These are phyloP conservation scores for Cylas formicarius DNA, from an alignment of 1,140 invertebrate genomes.

Conservation along the genomic window DNA sequence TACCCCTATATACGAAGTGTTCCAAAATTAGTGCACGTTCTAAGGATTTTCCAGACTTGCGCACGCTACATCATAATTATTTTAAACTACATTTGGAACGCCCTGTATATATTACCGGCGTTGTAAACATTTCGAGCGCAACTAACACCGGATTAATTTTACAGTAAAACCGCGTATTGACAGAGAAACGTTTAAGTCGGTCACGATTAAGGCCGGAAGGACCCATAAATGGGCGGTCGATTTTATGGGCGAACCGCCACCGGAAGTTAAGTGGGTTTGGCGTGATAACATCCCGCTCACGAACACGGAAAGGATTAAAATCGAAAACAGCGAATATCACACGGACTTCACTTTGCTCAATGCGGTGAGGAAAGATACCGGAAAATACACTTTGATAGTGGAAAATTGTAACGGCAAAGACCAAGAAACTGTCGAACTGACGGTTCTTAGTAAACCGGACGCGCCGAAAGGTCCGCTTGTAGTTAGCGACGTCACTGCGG, in stretches of 20 bases:
- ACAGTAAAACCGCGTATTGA: constrained; percentile 80
- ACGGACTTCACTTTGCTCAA: constrained; percentile 81
- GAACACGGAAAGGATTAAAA: constrained; percentile 76
- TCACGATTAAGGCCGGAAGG: constrained; percentile 81
- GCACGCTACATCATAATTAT: too few relatives aligned
- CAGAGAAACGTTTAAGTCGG: constrained; percentile 75
- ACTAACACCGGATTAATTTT: constrained; percentile 24
- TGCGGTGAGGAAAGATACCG: constrained; percentile 79
- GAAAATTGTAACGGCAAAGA: constrained; percentile 88
- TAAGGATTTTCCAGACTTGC: too few relatives aligned
- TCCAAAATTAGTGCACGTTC: too few relatives aligned
- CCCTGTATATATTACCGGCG: constrained; percentile 13
- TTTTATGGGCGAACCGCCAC: constrained; percentile 82
- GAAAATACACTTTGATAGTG: constrained; percentile 82
- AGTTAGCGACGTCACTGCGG: constrained; percentile 78
- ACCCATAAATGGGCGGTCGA: constrained; percentile 91
- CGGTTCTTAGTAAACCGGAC: constrained; percentile 80
- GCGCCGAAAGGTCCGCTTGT: constrained; percentile 84
- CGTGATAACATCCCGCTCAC: constrained; percentile 73
- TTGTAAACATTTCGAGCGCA: too few relatives aligned
- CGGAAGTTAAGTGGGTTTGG: constrained; percentile 79
- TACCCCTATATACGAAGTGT: too few relatives aligned
- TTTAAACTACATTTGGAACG: too few relatives aligned
- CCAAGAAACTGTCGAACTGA: constrained; percentile 81
- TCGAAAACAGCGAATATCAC: constrained; percentile 86